Percentiles rank a stretch among this genome's conserved stretches.
Conservation (phyloP, 1,140 invertebrate species). For the Luehdorfia chinensis region DNA sequence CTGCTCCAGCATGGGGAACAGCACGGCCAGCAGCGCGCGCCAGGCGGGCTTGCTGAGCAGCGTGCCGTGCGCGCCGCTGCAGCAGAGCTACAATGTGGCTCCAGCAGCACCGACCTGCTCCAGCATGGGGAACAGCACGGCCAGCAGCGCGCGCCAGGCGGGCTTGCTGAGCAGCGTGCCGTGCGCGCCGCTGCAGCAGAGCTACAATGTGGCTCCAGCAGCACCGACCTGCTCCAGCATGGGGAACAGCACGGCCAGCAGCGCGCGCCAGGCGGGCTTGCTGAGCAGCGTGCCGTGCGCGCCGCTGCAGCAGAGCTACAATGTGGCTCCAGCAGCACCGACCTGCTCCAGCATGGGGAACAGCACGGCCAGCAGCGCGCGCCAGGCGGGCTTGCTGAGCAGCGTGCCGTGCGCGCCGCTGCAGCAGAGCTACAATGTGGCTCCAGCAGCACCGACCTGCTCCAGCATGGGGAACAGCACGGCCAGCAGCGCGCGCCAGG, state of each 20-base stretch:
- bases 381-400: slow-evolving; percentile 92
- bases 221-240: slow-evolving; percentile 94
- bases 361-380: slow-evolving; percentile 92
- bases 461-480: slow-evolving; percentile 97
- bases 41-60: slow-evolving; percentile 92
- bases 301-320: slow-evolving; percentile 98
- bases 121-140: slow-evolving; percentile 96
- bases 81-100: slow-evolving; percentile 97
- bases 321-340: too few species aligned
- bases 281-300: slow-evolving; percentile 94
- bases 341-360: slow-evolving; percentile 97
- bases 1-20: slow-evolving; percentile 97
- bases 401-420: slow-evolving; percentile 96
- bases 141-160: slow-evolving; percentile 93
- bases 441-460: slow-evolving; percentile 89
- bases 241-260: slow-evolving; percentile 96
- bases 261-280: slow-evolving; percentile 92
- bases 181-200: slow-evolving; percentile 98
- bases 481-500: slow-evolving; percentile 93
- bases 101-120: slow-evolving; percentile 95
- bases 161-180: slow-evolving; percentile 90
- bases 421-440: slow-evolving; percentile 99
- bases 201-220: too few species aligned
- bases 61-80: slow-evolving; percentile 95
- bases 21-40: slow-evolving; percentile 92